A percentile compares a stretch with the other conserved stretches of the same genome.
phyloP scores from a whole-genome alignment of 1,140 invertebrate species.

The Hylaeus volcanicus region DNA sequence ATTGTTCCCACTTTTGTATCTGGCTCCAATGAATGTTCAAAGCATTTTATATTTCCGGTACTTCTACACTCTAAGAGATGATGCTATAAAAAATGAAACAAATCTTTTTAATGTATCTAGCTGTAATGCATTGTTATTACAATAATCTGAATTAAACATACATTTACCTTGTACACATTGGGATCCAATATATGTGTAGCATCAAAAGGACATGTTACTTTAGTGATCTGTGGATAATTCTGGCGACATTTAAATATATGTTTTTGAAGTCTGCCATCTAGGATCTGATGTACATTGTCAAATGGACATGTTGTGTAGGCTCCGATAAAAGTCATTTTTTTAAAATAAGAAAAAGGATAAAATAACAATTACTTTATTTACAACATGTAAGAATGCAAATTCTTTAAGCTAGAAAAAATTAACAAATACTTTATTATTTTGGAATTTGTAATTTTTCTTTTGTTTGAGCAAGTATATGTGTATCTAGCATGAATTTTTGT shows the following conservation, averaged over 20 bases:
- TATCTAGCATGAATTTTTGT: too few relatives aligned
- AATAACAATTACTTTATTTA: too few relatives aligned
- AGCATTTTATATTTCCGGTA: constrained; percentile 1
- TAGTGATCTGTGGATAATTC: not conserved
- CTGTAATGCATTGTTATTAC: not conserved
- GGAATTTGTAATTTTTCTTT: too few relatives aligned
- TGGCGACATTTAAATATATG: constrained; percentile 39
- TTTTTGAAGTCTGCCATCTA: not conserved
- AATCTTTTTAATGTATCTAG: not conserved
- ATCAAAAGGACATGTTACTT: constrained; percentile 12
- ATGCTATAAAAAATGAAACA: constrained; percentile 21
- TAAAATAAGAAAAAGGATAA: not conserved
- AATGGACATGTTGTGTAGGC: not conserved
- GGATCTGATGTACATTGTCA: constrained; percentile 27
- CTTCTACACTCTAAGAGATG: constrained; percentile 21
- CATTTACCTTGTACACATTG: constrained; percentile 10
- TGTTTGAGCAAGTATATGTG: too few relatives aligned
- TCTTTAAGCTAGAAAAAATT: too few relatives aligned
- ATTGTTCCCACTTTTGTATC: not conserved
- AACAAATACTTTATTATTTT: too few relatives aligned
- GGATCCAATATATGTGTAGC: constrained; percentile 4
- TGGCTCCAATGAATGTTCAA: not conserved
- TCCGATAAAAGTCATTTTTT: not conserved
- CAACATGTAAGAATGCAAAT: too few relatives aligned
- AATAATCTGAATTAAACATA: not conserved